Conservation (phyloP, 2,113 vertebrate species). For the Cyanoliseus patagonus region DNA sequence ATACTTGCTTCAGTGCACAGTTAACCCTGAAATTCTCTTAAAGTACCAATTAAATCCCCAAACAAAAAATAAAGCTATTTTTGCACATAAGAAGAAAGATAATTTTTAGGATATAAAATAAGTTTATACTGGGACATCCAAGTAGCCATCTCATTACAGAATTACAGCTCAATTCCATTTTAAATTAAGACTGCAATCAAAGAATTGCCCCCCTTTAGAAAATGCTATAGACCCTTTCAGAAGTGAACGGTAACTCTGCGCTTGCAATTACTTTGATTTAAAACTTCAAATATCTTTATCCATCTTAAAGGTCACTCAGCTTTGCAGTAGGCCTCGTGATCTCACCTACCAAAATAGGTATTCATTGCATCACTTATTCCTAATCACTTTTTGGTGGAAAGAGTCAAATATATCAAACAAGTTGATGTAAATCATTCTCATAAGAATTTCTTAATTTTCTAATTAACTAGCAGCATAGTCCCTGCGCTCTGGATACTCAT, state of each 20-base stretch:
- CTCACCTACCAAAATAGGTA: conserved; percentile 14
- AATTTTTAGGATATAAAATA: background rate
- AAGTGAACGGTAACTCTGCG: background rate
- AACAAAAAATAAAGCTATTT: background rate
- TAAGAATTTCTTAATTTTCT: background rate
- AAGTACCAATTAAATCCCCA: background rate
- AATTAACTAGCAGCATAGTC: background rate
- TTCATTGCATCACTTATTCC: background rate
- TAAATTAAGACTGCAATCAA: conserved; percentile 16
- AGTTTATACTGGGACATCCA: background rate
- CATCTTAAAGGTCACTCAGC: conserved; percentile 19
- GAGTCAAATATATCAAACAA: background rate
- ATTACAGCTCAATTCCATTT: background rate
- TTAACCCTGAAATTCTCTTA: background rate
- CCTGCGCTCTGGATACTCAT: background rate
- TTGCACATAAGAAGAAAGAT: background rate
- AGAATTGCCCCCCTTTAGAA: background rate
- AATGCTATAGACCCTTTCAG: background rate
- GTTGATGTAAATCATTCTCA: background rate
- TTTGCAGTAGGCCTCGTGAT: conserved; percentile 1
- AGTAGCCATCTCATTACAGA: background rate
- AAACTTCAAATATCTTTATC: conserved; percentile 1
- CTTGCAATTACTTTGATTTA: conserved; percentile 36
- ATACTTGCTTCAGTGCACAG: background rate
- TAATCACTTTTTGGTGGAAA: background rate